Evolutionary conservation across 2,797 vertebrate genomes (phyloP), one percentile per base, ranked within the genome.

Genomic region (Myoxocephalus aenaeus): DNA sequence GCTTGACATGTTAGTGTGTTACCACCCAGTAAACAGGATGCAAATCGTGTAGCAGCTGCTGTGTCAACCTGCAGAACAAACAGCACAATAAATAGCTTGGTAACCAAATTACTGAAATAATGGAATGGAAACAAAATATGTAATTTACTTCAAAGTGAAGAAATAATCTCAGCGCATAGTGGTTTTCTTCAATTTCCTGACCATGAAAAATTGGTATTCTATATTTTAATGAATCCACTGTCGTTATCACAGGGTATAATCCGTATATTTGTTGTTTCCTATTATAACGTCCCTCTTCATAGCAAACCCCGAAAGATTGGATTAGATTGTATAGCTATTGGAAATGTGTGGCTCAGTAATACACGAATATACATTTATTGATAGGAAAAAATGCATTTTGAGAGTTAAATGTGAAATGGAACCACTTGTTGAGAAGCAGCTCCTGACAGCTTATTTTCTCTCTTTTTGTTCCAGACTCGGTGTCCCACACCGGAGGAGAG

Each of bases 401-500:
- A 44, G 6, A 34, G 12, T 25, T 50, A 51, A 20, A 18, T 36
- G 2, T 58, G 34, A 50, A 59, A 20, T 1, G 34, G 2, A 38
- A 17, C 44, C 32, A 77, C 82, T 75, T 76, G 59, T 76, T 78
- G 62, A 38, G 57, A 74, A 18, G 54, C 53, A 50, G 27, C 9
- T 56, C 5, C 17, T 65, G 38, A 72, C 71, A 58, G 29, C 34
- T 67, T 54, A 17, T 65, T 58, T 69, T 68, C 11, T 76, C 4
- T 77, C 4, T 29, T 29, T 50, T 15, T 44, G 2, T 1, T 46
- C 79, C 76, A 95, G 94, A 94, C 71, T 65, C 90, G 32, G 91
- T 85, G 78, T 90, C 92, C 73, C 94, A 92, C 70, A 57, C 77
- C 61, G 96, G 96, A 22, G 96, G 96, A 20, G 98, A 99, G 73